Conservation (phyloP, 1,140 invertebrate genomes). For the Drosophila mauritiana region DNA sequence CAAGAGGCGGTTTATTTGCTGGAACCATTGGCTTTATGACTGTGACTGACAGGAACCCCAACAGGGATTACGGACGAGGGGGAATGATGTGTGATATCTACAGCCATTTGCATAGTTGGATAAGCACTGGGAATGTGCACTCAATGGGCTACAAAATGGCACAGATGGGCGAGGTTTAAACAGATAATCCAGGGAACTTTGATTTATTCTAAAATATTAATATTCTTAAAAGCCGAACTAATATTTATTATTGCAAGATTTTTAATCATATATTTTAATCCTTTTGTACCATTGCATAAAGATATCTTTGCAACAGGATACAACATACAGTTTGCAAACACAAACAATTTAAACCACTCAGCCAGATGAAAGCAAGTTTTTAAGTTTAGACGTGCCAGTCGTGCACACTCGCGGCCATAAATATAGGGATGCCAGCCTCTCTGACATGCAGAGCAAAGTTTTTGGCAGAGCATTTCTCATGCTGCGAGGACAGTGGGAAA, state of each 20-base stretch:
- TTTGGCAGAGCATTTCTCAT: conserved; percentile 39
- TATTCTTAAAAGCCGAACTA: too few relatives aligned
- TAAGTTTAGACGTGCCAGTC: conserved; percentile 17
- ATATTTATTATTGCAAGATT: too few relatives aligned
- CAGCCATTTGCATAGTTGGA: conserved; percentile 45
- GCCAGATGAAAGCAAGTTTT: conserved; percentile 3
- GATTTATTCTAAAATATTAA: too few relatives aligned
- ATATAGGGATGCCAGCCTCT: conserved; percentile 1
- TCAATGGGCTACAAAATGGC: conserved; percentile 22
- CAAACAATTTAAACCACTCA: neutral
- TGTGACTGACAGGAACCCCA: conserved; percentile 18
- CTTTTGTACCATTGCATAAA: neutral
- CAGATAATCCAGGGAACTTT: too few relatives aligned
- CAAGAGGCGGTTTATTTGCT: conserved; percentile 47
- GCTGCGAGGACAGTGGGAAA: conserved; percentile 13
- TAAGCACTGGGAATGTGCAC: conserved; percentile 37
- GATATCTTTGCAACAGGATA: neutral
- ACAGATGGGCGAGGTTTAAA: conserved; percentile 16
- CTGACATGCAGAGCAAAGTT: conserved; percentile 26
- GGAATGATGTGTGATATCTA: conserved; percentile 40
- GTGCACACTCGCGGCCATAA: conserved; percentile 2
- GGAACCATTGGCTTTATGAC: conserved; percentile 31
- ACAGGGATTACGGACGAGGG: neutral
- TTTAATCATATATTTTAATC: too few relatives aligned
- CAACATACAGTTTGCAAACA: neutral